Conservation (phyloP, 2,888 invertebrate genomes). For the Volucella bombylans region DNA sequence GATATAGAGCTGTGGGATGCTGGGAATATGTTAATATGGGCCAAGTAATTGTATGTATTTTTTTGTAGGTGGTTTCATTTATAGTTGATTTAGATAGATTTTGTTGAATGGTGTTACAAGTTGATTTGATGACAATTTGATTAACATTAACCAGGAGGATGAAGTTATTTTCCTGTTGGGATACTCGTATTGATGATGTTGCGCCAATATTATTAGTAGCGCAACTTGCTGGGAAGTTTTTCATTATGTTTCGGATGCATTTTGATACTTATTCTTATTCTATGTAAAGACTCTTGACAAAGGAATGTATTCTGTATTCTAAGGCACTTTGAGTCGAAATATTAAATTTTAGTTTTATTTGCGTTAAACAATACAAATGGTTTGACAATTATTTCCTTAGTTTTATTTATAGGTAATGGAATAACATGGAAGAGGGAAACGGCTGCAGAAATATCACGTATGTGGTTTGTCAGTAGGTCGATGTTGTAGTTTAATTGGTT, state of each 20-base stretch:
- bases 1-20: too few species aligned
- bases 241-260: conserved; percentile 16
- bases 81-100: too few species aligned
- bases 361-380: conserved; percentile 3
- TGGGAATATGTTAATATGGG: too few species aligned
- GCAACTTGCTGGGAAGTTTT: conserved; percentile 30
- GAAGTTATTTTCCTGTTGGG: conserved; percentile 35
- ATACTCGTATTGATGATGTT: neutral
- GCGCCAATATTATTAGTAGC: neutral
- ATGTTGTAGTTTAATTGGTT: too few species aligned
- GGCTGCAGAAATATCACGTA: too few species aligned
- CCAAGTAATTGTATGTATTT: too few species aligned
- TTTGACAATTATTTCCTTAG: neutral
- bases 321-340: neutral
- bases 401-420: conserved; percentile 23
- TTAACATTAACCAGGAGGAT: too few species aligned
- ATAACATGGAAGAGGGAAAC: conserved; percentile 35
- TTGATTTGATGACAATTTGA: conserved; percentile 12
- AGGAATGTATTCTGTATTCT: conserved; percentile 10
- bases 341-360: conserved; percentile 12
- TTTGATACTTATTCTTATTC: neutral
- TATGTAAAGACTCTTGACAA: too few species aligned
- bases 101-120: neutral
- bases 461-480: too few species aligned
- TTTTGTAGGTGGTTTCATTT: too few species aligned